Conservation (phyloP, 2,888 invertebrate species). For the Caenorhabditis imperialis region DNA sequence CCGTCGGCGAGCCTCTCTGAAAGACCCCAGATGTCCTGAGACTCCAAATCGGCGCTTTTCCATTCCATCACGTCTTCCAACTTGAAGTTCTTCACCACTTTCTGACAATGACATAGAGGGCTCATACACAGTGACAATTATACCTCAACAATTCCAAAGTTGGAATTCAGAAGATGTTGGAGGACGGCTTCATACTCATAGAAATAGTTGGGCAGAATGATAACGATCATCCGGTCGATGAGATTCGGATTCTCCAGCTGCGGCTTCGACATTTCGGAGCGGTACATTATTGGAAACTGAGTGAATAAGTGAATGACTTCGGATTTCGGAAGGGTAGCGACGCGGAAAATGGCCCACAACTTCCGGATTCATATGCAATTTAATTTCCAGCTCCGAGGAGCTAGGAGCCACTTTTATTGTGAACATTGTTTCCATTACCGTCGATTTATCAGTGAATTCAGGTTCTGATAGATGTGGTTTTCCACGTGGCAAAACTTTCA, state of each 20-base stretch:
- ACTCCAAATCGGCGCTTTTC: slow-evolving; percentile 50
- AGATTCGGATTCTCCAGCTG: slow-evolving; percentile 47
- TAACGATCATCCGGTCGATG: slow-evolving; percentile 45
- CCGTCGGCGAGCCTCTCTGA: slow-evolving; percentile 40
- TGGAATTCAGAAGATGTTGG: slow-evolving; percentile 37
- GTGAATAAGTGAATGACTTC: too few relatives aligned
- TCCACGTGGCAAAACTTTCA: too few relatives aligned
- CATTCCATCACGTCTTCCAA: slow-evolving; percentile 54
- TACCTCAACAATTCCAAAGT: slow-evolving; percentile 60
- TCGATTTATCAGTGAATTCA: too few relatives aligned
- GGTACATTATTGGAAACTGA: slow-evolving; percentile 51
- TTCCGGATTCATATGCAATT: slow-evolving; percentile 18
- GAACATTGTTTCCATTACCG: too few relatives aligned
- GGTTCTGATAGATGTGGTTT: too few relatives aligned
- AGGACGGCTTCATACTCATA: slow-evolving; percentile 51
- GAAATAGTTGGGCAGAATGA: slow-evolving; percentile 59
- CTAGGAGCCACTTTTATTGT: too few relatives aligned
- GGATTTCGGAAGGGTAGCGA: too few relatives aligned
- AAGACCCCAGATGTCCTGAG: slow-evolving; percentile 46
- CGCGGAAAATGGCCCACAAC: not conserved
- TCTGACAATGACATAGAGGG: slow-evolving; percentile 27
- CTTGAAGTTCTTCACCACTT: slow-evolving; percentile 43
- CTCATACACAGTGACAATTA: not conserved
- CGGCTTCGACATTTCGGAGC: slow-evolving; percentile 45
- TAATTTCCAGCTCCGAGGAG: too few relatives aligned